A percentile compares a stretch with the other conserved stretches of the same genome.
phyloP scores from a whole-genome alignment of 1,140 invertebrate genomes.

The Berghia stephanieae region DNA sequence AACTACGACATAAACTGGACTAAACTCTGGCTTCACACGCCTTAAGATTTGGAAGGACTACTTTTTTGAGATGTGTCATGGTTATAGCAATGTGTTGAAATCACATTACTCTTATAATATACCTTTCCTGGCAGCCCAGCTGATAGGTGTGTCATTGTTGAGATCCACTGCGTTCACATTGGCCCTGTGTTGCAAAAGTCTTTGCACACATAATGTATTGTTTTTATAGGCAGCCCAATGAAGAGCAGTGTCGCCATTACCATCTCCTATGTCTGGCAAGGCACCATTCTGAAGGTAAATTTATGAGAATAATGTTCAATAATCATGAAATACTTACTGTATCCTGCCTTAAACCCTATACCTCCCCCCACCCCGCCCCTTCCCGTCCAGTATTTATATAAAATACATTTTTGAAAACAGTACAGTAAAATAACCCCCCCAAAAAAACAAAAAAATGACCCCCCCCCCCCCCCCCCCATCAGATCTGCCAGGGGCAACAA shows the following conservation, averaged over 20 bases:
- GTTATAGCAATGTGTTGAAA: neutral
- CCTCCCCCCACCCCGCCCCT: no score
- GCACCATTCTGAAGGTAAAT: constrained; percentile 58
- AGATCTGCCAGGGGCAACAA: no score
- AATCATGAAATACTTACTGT: no score
- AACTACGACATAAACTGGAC: no score
- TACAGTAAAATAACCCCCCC: no score
- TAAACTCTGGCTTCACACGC: no score
- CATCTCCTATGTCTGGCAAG: constrained; percentile 51
- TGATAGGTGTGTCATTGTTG: constrained; percentile 62
- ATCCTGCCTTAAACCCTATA: no score
- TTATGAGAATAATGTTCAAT: neutral
- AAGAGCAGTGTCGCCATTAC: constrained; percentile 57
- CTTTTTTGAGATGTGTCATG: neutral
- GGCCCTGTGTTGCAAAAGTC: constrained; percentile 67
- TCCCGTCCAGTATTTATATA: no score
- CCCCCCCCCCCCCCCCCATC: no score
- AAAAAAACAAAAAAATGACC: no score
- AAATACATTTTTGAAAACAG: no score
- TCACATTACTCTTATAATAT: neutral
- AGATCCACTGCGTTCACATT: constrained; percentile 67
- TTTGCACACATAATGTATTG: constrained; percentile 58
- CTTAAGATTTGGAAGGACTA: no score
- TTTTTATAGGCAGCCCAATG: constrained; percentile 65
- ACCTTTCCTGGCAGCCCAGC: constrained; percentile 88